Percentiles rank a stretch among this genome's conserved stretches.
phyloP scores from a whole-genome alignment of 2,113 vertebrate species.

The Tragelaphus strepsiceros region DNA sequence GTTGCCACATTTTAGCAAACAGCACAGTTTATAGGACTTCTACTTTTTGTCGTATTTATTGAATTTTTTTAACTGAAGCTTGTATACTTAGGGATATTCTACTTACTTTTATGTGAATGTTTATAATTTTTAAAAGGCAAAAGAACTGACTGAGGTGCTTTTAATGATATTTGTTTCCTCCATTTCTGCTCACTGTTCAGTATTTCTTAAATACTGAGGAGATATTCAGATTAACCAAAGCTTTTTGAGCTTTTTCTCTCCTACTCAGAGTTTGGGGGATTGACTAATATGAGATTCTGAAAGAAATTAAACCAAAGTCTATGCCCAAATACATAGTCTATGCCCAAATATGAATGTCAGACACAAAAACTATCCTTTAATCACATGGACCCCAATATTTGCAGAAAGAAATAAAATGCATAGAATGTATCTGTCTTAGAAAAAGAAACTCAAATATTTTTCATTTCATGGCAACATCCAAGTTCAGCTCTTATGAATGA shows the following conservation, averaged over 20 bases:
- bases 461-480: background rate
- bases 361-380: background rate
- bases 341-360: background rate
- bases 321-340: background rate
- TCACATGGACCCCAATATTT: background rate
- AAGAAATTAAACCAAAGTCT: background rate
- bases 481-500: background rate
- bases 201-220: background rate
- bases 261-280: background rate
- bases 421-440: background rate
- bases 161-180: background rate
- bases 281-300: background rate
- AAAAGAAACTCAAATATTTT: background rate
- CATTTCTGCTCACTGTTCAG: background rate
- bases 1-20: constrained; percentile 23
- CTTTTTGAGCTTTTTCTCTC: background rate
- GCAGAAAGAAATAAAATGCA: background rate
- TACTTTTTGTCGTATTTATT: background rate
- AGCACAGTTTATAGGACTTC: background rate
- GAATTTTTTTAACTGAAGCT: background rate
- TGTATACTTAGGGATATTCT: background rate
- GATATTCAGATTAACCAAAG: background rate
- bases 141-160: background rate
- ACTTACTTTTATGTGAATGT: background rate
- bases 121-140: background rate